phyloP scores from a whole-genome alignment of 2,797 vertebrate species.

The Sciaenops ocellatus region DNA sequence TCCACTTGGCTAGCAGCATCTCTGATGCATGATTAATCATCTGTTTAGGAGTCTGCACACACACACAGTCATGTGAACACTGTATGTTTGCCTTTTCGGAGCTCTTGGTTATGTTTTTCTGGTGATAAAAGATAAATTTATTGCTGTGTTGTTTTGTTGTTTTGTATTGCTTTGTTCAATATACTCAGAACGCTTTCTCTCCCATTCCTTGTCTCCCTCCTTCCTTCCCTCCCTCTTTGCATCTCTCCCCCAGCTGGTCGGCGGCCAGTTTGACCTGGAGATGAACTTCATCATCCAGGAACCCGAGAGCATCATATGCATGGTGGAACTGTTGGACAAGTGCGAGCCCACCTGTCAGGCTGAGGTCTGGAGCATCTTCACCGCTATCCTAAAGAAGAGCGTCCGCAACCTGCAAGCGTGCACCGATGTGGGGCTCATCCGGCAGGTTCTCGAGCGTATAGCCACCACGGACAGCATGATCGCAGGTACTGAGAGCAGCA shows the following conservation, averaged over 20 bases:
- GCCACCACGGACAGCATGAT: conserved; percentile 93
- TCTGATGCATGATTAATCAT: conserved; percentile 50
- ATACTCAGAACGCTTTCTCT: background rate
- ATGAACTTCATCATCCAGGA: conserved; percentile 99
- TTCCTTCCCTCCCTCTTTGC: background rate
- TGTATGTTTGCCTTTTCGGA: background rate
- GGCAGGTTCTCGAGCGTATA: conserved; percentile 91
- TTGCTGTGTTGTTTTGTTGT: background rate
- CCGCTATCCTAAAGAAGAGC: conserved; percentile 97
- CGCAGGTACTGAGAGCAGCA: conserved; percentile 87
- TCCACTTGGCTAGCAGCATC: conserved; percentile 36
- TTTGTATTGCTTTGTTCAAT: background rate
- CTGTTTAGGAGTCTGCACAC: conserved; percentile 27
- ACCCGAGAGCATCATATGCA: conserved; percentile 93
- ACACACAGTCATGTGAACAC: conserved; percentile 9
- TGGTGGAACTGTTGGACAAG: conserved; percentile 95
- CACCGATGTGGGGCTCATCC: conserved; percentile 93
- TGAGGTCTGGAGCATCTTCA: conserved; percentile 99
- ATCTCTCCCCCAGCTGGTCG: conserved; percentile 88
- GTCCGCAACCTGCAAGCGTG: conserved; percentile 95
- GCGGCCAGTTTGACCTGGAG: conserved; percentile 97
- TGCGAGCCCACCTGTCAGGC: conserved; percentile 96
- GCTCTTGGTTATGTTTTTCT: background rate
- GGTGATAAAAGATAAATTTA: background rate
- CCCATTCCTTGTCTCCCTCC: background rate